Percentiles rank a stretch among this genome's conserved stretches.
These are phyloP conservation scores for Ormyrus rosae DNA, from an alignment of 2,888 invertebrate genomes.

Conservation along the genomic window DNA sequence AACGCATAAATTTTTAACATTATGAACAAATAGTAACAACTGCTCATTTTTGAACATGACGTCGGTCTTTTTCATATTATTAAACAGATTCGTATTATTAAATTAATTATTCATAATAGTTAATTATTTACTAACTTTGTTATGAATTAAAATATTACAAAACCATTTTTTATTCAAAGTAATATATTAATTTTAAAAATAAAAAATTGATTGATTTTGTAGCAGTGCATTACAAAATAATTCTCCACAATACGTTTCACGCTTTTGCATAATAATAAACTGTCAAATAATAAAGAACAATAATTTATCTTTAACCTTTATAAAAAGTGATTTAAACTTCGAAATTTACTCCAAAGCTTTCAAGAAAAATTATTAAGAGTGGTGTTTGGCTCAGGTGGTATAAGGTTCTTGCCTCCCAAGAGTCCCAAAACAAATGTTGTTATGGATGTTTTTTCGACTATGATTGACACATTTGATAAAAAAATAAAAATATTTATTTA, in stretches of 20 bases:
- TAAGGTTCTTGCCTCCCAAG: no score
- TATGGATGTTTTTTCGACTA: no score
- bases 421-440: no score
- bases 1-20: constrained; percentile 1
- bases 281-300: no score
- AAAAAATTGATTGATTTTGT: constrained; percentile 38
- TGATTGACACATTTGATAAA: no score
- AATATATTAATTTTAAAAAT: constrained; percentile 13
- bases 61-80: constrained; percentile 4
- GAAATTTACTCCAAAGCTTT: not conserved
- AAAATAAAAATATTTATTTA: no score
- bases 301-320: no score
- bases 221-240: constrained; percentile 32
- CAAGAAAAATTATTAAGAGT: not conserved
- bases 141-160: constrained; percentile 14
- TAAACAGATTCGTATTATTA: no score
- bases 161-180: not conserved
- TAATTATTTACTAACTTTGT: not conserved
- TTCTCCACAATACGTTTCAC: constrained; percentile 16
- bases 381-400: no score
- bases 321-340: not conserved
- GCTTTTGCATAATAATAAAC: constrained; percentile 34
- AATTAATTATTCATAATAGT: constrained; percentile 5
- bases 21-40: not conserved
- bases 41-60: constrained; percentile 15